Base-by-base conservation (phyloP, 2,888 invertebrate species). In the Psococerastis gibbosa region DNA sequence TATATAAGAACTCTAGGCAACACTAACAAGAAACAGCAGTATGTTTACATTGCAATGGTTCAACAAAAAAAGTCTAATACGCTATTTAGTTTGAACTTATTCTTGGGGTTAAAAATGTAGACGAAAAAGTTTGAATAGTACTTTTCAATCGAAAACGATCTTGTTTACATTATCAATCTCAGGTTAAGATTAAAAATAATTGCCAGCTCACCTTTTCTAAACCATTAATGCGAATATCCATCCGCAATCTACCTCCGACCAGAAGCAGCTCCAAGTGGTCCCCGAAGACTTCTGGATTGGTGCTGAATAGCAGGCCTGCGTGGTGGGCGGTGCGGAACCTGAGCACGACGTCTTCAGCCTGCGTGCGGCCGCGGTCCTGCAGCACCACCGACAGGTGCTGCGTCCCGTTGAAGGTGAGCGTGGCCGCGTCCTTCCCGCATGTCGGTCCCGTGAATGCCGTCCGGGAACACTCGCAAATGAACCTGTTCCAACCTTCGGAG, bases 401-500 rank as follows among this genome's bases (percentile, higher is more conserved):
- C 18, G 81, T 78, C 31, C 89, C 91, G 57, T 92, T 89, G 55
- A 92, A 75, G 54, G 74, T 78, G 48, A 94, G 66, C 2, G 87
- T 88, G 5, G 87, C 76, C 1, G 91, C 82, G 59, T 87, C 92
- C 65, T 82, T 70, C 49, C 88, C 88, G 64, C 95, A 95, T 9
- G 85, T 88, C 1, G 85, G 82, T 22, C 94, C 95, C 1, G 80
- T 81, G 57, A 78, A 92, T 49, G 79, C 72, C 0, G 92, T 94
- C 27, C 74, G 72, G 8, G 85, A 78, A 60, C 95, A 95, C 61
- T 95, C 92, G 58, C 95, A 95, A 43, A 88, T 72, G 52, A 83
- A 84, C 47, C 94, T 70, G 64, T 94, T 92, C 94, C 94, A 95
- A 0, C 95, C 95, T 60, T 94, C 92, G 3, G 75, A 67, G 62